Percentiles rank a stretch among this genome's conserved stretches.
These are phyloP conservation scores for Ceratosolen solmsi DNA, from an alignment of 1,140 invertebrate species.

Conservation along the genomic window DNA sequence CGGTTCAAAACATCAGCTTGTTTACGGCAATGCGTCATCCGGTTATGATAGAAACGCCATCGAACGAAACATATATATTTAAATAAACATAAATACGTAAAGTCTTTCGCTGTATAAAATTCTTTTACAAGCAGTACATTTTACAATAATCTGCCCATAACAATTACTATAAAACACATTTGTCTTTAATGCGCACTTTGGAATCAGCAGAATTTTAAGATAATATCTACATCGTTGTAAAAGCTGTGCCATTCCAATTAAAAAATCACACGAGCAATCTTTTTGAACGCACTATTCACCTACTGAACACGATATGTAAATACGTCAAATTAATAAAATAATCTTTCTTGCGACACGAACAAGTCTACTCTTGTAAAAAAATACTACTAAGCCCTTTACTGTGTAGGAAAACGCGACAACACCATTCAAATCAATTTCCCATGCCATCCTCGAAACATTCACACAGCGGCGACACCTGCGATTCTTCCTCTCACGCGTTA, in stretches of 20 bases:
- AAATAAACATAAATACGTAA: too few species aligned
- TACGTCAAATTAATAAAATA: not conserved
- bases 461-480: not conserved
- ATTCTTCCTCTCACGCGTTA: not conserved
- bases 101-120: too few species aligned
- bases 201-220: too few species aligned
- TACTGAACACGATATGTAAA: not conserved
- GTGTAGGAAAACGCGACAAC: slow-evolving; percentile 12
- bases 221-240: not conserved
- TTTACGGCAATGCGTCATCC: too few species aligned
- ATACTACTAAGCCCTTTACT: slow-evolving; percentile 11
- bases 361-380: not conserved
- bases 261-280: not conserved
- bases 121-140: too few species aligned
- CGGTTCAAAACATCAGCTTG: not conserved
- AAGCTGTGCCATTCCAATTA: not conserved
- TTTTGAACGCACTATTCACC: not conserved
- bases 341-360: not conserved
- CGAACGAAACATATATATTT: too few species aligned
- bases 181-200: too few species aligned
- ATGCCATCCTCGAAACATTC: not conserved
- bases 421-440: not conserved
- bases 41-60: too few species aligned
- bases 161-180: too few species aligned
- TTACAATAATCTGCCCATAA: too few species aligned